These are phyloP conservation scores for Macquaria australasica DNA, from an alignment of 2,113 vertebrate species.

Conservation along the genomic window DNA sequence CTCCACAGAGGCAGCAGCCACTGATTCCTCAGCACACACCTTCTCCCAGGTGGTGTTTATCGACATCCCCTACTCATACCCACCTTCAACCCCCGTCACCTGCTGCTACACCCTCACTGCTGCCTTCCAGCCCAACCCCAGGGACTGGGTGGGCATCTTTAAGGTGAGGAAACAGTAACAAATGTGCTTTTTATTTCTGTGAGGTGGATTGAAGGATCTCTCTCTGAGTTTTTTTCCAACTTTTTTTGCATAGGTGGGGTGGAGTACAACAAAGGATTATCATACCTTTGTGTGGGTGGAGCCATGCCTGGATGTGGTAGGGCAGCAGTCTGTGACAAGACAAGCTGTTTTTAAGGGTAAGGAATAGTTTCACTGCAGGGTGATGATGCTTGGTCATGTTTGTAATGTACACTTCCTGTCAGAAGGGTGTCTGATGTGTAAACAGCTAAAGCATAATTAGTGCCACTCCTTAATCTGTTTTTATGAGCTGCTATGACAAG, in stretches of 20 bases:
- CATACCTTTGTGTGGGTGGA: constrained; percentile 85
- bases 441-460: background rate
- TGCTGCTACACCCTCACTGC: constrained; percentile 78
- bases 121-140: constrained; percentile 59
- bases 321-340: constrained; percentile 31
- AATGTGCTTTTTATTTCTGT: background rate
- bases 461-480: background rate
- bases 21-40: constrained; percentile 49
- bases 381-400: constrained; percentile 10
- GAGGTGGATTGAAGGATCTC: background rate
- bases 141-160: constrained; percentile 87
- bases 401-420: background rate
- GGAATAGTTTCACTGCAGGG: background rate
- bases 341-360: constrained; percentile 80
- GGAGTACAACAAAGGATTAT: constrained; percentile 82
- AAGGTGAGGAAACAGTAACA: constrained; percentile 73
- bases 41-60: constrained; percentile 85
- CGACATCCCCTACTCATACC: constrained; percentile 76
- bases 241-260: constrained; percentile 81
- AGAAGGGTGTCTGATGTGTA: background rate
- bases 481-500: background rate
- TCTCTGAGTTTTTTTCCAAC: background rate
- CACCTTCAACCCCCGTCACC: constrained; percentile 57
- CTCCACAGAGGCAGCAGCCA: background rate
- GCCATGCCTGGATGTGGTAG: constrained; percentile 37